These are phyloP conservation scores for Aporophyla lueneburgensis DNA, from an alignment of 2,888 invertebrate species.

Conservation along the genomic window DNA sequence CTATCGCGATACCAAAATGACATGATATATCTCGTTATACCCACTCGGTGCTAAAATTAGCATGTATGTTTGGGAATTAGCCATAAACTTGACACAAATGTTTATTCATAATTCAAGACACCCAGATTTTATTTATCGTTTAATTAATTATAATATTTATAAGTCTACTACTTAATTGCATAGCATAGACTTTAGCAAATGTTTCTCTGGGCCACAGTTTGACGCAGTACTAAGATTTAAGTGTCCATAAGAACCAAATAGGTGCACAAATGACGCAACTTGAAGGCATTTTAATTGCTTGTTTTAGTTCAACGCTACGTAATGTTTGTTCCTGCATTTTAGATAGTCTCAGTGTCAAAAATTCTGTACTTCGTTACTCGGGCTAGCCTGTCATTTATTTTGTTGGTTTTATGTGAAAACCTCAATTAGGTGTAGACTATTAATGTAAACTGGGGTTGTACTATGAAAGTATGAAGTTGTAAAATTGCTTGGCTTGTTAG, in stretches of 20 bases:
- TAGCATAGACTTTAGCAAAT: constrained; percentile 1
- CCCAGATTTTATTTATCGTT: constrained; percentile 13
- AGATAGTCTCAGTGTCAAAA: too few relatives aligned
- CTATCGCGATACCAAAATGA: neutral
- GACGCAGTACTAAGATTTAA: neutral
- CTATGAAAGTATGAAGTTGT: constrained; percentile 14
- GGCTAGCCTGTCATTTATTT: neutral
- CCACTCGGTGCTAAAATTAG: neutral
- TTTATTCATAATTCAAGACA: constrained; percentile 16
- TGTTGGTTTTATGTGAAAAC: constrained; percentile 10
- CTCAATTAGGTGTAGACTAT: constrained; percentile 13
- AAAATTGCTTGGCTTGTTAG: neutral
- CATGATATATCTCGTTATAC: neutral
- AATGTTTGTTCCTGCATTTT: too few relatives aligned
- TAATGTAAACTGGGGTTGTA: neutral
- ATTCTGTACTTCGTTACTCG: neutral
- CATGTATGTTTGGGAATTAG: neutral
- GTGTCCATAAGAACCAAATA: neutral
- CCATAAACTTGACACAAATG: constrained; percentile 7
- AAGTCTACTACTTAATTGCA: neutral
- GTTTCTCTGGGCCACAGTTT: neutral
- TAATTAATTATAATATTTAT: constrained; percentile 23
- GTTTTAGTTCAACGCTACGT: too few relatives aligned
- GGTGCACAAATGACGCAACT: neutral
- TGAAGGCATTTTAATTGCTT: too few relatives aligned